These are phyloP conservation scores for Porites lutea DNA, from an alignment of 64 coral and sea anemone genomes.

Conservation along the genomic window DNA sequence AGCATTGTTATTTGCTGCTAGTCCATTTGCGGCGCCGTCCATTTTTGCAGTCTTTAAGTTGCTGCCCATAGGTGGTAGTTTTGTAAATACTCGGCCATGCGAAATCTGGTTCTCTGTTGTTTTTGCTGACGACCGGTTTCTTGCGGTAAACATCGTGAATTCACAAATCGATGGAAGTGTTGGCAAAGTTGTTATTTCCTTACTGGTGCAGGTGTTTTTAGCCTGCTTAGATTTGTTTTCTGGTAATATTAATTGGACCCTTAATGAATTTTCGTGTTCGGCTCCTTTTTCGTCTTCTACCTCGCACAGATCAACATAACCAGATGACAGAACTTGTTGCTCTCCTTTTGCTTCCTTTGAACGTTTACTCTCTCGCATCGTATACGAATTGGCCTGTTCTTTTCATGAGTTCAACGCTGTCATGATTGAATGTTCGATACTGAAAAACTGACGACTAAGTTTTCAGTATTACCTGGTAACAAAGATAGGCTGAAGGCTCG, in stretches of 20 bases:
- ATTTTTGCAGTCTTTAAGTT: background rate
- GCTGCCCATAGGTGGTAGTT: conserved; percentile 25
- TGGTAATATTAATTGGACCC: background rate
- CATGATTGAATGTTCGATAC: background rate
- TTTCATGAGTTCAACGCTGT: background rate
- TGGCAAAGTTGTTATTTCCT: background rate
- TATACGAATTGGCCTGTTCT: background rate
- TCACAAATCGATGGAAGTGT: conserved; percentile 47
- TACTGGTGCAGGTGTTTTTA: background rate
- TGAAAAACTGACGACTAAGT: conserved; percentile 18
- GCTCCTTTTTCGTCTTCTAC: background rate
- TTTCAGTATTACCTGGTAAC: conserved; percentile 27
- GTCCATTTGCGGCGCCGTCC: background rate
- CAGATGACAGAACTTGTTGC: background rate
- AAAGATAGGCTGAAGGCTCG: too few relatives aligned
- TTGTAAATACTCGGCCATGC: background rate
- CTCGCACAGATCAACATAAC: background rate
- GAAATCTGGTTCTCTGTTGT: background rate
- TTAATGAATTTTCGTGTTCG: background rate
- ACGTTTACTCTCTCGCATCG: background rate
- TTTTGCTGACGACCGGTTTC: background rate
- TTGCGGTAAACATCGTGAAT: conserved; percentile 43
- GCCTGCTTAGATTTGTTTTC: background rate
- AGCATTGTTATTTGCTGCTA: background rate
- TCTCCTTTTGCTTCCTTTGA: background rate